Evolutionary conservation across 2,888 invertebrate genomes (phyloP), one percentile per base, ranked within the genome.

Genomic region (Cordylochernes scorpioides): DNA sequence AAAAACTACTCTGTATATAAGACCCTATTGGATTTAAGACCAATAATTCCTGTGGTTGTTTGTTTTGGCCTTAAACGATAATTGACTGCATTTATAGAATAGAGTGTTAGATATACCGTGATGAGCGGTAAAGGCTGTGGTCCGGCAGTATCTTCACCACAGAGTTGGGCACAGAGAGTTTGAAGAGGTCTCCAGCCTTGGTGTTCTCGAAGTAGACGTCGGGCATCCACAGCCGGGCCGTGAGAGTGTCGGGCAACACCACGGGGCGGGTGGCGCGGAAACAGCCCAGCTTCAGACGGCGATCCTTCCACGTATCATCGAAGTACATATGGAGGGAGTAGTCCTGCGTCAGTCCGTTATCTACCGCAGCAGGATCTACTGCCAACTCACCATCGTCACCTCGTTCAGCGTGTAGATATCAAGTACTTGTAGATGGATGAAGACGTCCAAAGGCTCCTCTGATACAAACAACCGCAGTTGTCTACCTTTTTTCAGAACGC

Each of bases 181-280:
- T 27, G 7, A 32, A 36, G 1, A 36, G 17, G 29, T 30, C 30
- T 8, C 36, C 33, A 17, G 33, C 31, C 25, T 36, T 33, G 2
- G 31, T 27, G 15, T 36, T 33, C 15, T 36, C 36, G 18, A 36
- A 36, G 5, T 32, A 32, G 3, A 30, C 27, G 3, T 36, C 36
- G 5, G 36, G 36, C 2, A 18, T 24, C 36, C 36, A 36, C 5
- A 36, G n/a, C n/a, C 8, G 14, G 9, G 14, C 3, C 5, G 25
- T 16, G 5, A 5, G 7, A 7, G 5, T 4, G 14, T 25, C 25
- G 7, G 25, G 25, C 4, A 25, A 25, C 13, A 25, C 15, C n/a
- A n/a, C 8, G 5, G 13, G n/a, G 14, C 13, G 14, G 9, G 14
- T 25, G n/a, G n/a, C 13, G 6, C 15, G 14, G 4, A 25, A 12